A percentile compares a stretch with the other conserved stretches of the same genome.
Conservation (phyloP, 2,888 invertebrate genomes). For the Amphimallon solstitiale region DNA sequence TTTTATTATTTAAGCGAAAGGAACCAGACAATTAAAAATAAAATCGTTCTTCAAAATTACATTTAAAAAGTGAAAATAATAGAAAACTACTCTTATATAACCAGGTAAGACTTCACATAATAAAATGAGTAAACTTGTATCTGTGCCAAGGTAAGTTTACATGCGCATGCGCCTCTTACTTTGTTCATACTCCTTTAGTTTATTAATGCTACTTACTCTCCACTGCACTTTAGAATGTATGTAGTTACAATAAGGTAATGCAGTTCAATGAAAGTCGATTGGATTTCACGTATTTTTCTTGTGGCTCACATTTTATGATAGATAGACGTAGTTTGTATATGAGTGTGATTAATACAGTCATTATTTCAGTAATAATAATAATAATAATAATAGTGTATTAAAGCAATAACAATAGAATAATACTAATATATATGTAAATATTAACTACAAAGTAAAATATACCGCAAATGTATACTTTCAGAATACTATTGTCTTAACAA, state of each 20-base stretch:
- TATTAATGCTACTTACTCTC: constrained; percentile 3
- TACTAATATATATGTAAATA: no score
- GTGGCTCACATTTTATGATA: no score
- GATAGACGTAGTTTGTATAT: no score
- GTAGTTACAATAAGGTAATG: background rate
- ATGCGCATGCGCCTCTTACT: constrained; percentile 50
- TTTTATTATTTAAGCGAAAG: constrained; percentile 48
- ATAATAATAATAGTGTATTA: no score
- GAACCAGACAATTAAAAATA: constrained; percentile 37
- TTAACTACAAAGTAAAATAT: no score
- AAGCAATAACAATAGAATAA: no score
- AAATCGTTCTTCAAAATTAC: constrained; percentile 50
- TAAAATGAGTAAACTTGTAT: constrained; percentile 59
- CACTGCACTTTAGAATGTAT: constrained; percentile 1
- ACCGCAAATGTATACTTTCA: no score
- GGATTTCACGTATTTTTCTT: no score
- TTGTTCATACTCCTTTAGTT: constrained; percentile 12
- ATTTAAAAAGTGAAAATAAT: constrained; percentile 63
- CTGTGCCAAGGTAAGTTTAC: constrained; percentile 62
- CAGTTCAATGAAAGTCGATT: background rate
- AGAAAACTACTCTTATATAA: constrained; percentile 63
- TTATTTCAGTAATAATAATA: no score
- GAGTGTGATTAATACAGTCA: no score
- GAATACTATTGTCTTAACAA: no score
- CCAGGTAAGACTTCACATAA: constrained; percentile 59